Evolutionary conservation across 2,113 vertebrate genomes (phyloP).

Genomic region (Heteronetta atricapilla): DNA sequence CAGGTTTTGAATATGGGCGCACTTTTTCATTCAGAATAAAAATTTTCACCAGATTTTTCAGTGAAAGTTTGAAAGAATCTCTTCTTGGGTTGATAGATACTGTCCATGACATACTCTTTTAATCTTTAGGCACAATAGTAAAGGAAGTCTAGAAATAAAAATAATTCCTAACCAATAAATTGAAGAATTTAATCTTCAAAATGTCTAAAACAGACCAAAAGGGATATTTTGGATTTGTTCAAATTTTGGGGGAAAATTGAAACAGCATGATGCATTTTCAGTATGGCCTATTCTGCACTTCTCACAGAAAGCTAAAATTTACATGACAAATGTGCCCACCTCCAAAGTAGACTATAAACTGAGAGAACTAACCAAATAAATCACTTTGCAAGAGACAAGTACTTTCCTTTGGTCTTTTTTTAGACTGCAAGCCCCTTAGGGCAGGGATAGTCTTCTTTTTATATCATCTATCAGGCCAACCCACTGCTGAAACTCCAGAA

Average conservation of each 20-base stretch:
- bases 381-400: background rate
- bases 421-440: slow-evolving; percentile 11
- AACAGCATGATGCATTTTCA: background rate
- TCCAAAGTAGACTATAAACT: background rate
- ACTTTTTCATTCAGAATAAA: background rate
- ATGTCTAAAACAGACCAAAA: background rate
- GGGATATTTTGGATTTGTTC: background rate
- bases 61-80: background rate
- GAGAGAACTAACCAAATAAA: background rate
- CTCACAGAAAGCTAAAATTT: background rate
- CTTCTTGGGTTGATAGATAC: background rate
- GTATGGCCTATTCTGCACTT: background rate
- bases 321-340: background rate
- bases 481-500: background rate
- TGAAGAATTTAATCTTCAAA: background rate
- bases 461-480: background rate
- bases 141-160: background rate
- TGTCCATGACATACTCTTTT: background rate
- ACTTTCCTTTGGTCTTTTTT: slow-evolving; percentile 44
- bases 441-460: slow-evolving; percentile 28
- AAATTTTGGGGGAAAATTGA: background rate
- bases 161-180: background rate
- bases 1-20: background rate
- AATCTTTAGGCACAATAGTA: background rate
- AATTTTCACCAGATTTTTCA: background rate